Base-by-base conservation (phyloP, 2,113 vertebrate genomes). In the Mellivora capensis region DNA sequence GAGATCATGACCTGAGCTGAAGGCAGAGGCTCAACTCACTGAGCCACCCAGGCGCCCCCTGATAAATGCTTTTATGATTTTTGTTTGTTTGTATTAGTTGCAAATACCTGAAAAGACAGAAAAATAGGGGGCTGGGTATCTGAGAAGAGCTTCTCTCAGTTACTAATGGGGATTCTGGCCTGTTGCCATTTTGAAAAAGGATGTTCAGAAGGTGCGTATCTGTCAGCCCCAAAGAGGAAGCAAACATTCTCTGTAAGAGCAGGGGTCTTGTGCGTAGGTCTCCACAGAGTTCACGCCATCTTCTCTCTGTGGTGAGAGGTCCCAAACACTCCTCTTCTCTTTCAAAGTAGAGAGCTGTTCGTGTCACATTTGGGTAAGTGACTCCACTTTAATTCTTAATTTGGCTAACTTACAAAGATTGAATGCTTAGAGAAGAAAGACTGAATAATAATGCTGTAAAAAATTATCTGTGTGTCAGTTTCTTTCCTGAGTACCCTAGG, bases 351-450 rank as follows among this genome's bases (percentile, higher is more conserved):
- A 69, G 21, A 69, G 25, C 44, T 93, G 2, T 85, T 74, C 29
- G 3, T 34, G 27, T 94, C 49, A 69, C 11, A 47, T 54, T 87
- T 61, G 80, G 76, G 92, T 89, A 47, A 57, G 29, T 76, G 57
- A 84, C 27, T 96, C 11, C 47, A 93, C 6, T 84, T 94, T 74
- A 88, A 95, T 91, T 95, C 27, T 47, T 77, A 91, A 39, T 94
- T 34, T 57, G 39, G 27, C 23, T 54, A 96, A 74, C 7, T 84
- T 8, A 12, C 61, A 84, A 86, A 83, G 34, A 74, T 37, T 54
- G 87, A 97, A 8, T 7, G 52, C 44, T 79, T 67, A 91, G 54
- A 95, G 37, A 81, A 92, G 91, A 97, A 3, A 61, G 34, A 39
- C 1, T n/a, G 52, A 27, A 44, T 79, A 82, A 74, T 20, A 82